These are phyloP conservation scores for Phytoseiulus persimilis DNA, from an alignment of 2,888 invertebrate genomes.

Conservation along the genomic window DNA sequence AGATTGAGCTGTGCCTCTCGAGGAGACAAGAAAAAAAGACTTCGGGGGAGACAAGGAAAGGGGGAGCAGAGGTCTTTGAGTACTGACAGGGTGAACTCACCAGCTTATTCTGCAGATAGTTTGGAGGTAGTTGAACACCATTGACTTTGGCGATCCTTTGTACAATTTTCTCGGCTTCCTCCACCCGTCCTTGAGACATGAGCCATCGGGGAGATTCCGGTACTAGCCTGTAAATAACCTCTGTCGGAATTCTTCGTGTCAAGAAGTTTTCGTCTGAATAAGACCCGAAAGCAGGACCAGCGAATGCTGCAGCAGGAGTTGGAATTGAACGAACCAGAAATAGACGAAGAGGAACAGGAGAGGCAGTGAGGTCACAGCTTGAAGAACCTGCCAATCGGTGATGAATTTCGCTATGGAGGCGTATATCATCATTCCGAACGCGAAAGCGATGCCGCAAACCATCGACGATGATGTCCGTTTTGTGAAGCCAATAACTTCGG, in stretches of 20 bases:
- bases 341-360: background rate
- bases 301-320: no score
- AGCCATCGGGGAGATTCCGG: constrained; percentile 11
- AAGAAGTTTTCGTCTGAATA: no score
- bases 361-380: background rate
- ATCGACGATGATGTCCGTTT: background rate
- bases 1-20: background rate
- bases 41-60: no score
- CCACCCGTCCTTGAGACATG: background rate
- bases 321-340: background rate
- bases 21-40: no score
- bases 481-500: background rate
- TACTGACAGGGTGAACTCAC: no score
- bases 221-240: background rate
- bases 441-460: background rate
- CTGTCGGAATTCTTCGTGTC: no score
- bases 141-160: background rate
- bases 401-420: background rate
- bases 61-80: no score
- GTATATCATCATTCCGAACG: constrained; percentile 15
- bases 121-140: background rate
- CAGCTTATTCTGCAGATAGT: background rate
- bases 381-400: background rate
- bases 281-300: no score
- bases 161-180: constrained; percentile 6